Percentiles rank a stretch among this genome's conserved stretches.
phyloP scores from a whole-genome alignment of 2,888 invertebrate species.

The Congeria kusceri region DNA sequence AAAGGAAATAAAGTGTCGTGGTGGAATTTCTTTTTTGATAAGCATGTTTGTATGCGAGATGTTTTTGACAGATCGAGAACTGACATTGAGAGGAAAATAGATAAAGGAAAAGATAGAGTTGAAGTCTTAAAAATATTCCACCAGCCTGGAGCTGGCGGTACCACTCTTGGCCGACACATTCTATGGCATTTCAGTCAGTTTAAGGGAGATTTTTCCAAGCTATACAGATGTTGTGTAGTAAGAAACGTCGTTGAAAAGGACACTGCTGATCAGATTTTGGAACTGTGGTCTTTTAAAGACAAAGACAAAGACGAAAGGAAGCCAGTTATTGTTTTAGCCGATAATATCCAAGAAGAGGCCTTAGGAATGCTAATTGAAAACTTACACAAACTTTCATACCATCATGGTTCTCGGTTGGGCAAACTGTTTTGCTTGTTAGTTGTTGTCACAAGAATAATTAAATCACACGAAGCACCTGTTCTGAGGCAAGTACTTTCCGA shows the following conservation, averaged over 20 bases:
- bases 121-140: not conserved
- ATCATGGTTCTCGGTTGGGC: not conserved
- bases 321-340: not conserved
- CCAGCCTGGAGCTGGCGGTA: constrained; percentile 4
- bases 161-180: not conserved
- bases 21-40: constrained; percentile 6
- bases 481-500: not conserved
- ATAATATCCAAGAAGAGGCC: not conserved
- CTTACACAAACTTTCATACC: not conserved
- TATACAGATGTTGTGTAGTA: not conserved
- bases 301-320: not conserved
- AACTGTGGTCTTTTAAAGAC: not conserved
- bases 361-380: not conserved
- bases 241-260: constrained; percentile 2
- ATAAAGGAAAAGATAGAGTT: not conserved
- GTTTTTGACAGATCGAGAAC: no score
- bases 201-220: not conserved
- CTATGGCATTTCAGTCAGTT: constrained; percentile 7
- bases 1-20: not conserved
- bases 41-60: not conserved
- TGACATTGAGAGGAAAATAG: not conserved
- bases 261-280: not conserved
- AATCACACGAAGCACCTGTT: not conserved
- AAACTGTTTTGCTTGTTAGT: not conserved
- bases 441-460: not conserved